phyloP scores from a whole-genome alignment of 2,797 vertebrate genomes.

The Rhyacichthys aspro region DNA sequence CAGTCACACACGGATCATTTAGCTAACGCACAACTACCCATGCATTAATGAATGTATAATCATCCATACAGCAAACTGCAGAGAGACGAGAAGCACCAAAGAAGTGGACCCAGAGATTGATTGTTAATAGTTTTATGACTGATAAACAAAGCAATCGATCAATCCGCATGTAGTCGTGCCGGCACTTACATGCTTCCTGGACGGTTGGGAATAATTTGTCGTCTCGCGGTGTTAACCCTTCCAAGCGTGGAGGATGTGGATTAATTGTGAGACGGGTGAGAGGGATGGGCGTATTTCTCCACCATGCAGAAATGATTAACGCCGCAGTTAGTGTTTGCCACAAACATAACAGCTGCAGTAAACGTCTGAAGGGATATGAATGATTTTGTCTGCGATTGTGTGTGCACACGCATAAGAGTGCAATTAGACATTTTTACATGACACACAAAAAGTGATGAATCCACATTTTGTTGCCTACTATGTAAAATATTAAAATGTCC shows the following conservation, averaged over 20 bases:
- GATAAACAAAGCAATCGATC: slow-evolving; percentile 85
- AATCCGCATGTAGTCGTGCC: slow-evolving; percentile 65
- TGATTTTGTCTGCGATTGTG: slow-evolving; percentile 40
- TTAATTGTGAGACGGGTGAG: slow-evolving; percentile 75
- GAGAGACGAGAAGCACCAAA: slow-evolving; percentile 41
- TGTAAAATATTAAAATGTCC: slow-evolving; percentile 1
- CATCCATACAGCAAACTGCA: slow-evolving; percentile 73
- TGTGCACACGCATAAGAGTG: slow-evolving; percentile 11
- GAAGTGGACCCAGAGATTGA: slow-evolving; percentile 67
- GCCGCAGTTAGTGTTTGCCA: slow-evolving; percentile 66
- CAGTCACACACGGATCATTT: slow-evolving; percentile 74
- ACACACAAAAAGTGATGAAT: slow-evolving; percentile 15
- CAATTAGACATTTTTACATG: slow-evolving; percentile 30
- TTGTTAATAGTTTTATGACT: slow-evolving; percentile 82
- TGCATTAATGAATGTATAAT: slow-evolving; percentile 84
- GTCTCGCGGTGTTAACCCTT: slow-evolving; percentile 74
- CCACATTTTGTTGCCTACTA: slow-evolving; percentile 8
- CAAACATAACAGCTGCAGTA: slow-evolving; percentile 79
- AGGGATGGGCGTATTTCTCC: slow-evolving; percentile 70
- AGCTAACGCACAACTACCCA: slow-evolving; percentile 78
- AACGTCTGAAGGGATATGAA: slow-evolving; percentile 69
- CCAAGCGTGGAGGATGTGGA: slow-evolving; percentile 75
- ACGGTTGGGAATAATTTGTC: slow-evolving; percentile 73
- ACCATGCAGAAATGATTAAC: slow-evolving; percentile 78
- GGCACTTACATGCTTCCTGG: slow-evolving; percentile 69